Percentiles rank a stretch among this genome's conserved stretches.
These are phyloP conservation scores for Meles meles DNA, from an alignment of 2,113 vertebrate genomes.

Conservation along the genomic window DNA sequence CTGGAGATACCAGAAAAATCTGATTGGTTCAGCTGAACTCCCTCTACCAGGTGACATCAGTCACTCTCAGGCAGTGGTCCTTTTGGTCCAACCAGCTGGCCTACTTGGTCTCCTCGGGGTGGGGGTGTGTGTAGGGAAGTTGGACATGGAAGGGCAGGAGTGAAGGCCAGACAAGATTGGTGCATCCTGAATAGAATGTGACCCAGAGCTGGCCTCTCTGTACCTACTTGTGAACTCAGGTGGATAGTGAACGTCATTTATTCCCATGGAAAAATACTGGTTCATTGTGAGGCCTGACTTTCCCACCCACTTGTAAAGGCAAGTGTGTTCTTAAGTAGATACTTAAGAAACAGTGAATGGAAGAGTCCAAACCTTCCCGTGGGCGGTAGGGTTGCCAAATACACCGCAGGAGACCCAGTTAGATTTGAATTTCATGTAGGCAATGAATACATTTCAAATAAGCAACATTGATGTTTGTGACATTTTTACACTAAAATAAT, in stretches of 20 bases:
- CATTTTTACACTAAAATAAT: neutral
- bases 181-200: neutral
- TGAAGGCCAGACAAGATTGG: neutral
- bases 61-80: neutral
- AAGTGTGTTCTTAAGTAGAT: neutral
- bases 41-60: neutral
- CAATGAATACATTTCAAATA: neutral
- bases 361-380: neutral
- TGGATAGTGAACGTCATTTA: neutral
- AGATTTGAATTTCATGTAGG: slow-evolving; percentile 19
- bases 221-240: neutral
- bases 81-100: neutral
- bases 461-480: neutral
- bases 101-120: neutral
- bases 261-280: neutral
- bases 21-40: neutral
- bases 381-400: neutral
- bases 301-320: neutral
- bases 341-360: neutral
- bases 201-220: neutral
- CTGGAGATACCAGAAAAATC: neutral
- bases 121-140: neutral
- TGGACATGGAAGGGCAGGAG: neutral
- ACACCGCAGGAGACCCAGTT: neutral
- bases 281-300: neutral